These are phyloP conservation scores for Lumbricus terrestris DNA, from an alignment of 2,888 invertebrate species.

Conservation along the genomic window DNA sequence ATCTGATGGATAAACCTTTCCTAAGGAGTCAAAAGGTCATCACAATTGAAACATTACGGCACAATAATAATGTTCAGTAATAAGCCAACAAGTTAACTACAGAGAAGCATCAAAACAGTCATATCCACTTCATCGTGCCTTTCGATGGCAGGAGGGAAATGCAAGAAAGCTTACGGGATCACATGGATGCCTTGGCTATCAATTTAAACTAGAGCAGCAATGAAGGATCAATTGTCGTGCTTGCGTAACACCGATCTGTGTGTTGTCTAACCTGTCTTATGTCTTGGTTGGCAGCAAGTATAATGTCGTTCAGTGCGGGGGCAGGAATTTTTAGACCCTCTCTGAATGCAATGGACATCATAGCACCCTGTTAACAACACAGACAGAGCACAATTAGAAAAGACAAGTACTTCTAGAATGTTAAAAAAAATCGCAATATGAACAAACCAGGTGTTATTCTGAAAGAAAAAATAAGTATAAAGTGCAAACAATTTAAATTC, in stretches of 20 bases:
- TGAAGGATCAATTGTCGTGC: background rate
- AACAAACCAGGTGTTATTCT: background rate
- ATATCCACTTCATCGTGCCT: too few relatives aligned
- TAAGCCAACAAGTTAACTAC: too few relatives aligned
- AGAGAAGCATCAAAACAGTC: too few relatives aligned
- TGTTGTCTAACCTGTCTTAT: constrained; percentile 73
- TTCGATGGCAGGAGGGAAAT: too few relatives aligned
- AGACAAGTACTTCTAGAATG: background rate
- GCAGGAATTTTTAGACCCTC: constrained; percentile 78
- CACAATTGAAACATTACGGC: too few relatives aligned
- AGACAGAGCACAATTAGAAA: background rate
- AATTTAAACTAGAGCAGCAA: background rate
- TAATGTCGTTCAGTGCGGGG: constrained; percentile 78
- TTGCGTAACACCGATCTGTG: background rate
- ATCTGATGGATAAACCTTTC: too few relatives aligned
- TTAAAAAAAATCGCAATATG: background rate
- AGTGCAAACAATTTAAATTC: background rate
- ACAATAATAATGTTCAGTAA: too few relatives aligned
- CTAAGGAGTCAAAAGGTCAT: too few relatives aligned
- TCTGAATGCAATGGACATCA: constrained; percentile 87
- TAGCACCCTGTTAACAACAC: constrained; percentile 69
- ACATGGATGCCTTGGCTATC: background rate
- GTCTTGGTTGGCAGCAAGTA: constrained; percentile 84
- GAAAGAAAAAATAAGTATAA: background rate
- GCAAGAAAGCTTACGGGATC: background rate